Percentiles rank a stretch among this genome's conserved stretches.
phyloP scores from a whole-genome alignment of 2,113 vertebrate species.

The Serilophus lunatus region DNA sequence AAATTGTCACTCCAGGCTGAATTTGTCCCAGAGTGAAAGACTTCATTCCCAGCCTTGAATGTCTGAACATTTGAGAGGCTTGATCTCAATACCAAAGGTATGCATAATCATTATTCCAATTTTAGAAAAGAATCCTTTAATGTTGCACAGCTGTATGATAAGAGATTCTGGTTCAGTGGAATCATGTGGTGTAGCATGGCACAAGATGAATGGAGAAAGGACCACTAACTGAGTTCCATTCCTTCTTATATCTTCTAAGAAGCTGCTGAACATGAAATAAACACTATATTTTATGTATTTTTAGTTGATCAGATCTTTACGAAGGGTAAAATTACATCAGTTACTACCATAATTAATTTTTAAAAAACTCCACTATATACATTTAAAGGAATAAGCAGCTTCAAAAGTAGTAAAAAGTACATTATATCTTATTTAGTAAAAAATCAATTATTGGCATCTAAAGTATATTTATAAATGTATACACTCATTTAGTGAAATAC shows the following conservation, averaged over 20 bases:
- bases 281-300: not conserved
- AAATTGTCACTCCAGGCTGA: slow-evolving; percentile 10
- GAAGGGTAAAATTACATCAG: not conserved
- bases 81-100: slow-evolving; percentile 15
- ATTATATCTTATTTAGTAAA: not conserved
- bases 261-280: not conserved
- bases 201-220: not conserved
- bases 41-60: not conserved
- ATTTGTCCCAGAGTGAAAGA: not conserved
- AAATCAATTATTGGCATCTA: not conserved
- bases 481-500: not conserved
- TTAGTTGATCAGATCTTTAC: not conserved
- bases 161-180: not conserved
- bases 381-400: not conserved
- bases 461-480: not conserved
- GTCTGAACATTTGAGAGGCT: not conserved
- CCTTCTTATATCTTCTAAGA: not conserved
- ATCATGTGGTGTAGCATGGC: not conserved
- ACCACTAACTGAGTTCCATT: not conserved
- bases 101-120: not conserved
- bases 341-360: not conserved
- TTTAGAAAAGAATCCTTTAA: slow-evolving; percentile 8
- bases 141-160: not conserved
- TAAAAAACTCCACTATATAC: not conserved
- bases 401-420: not conserved